Conservation (phyloP, 2,113 vertebrate genomes). For the Empidonax traillii region DNA sequence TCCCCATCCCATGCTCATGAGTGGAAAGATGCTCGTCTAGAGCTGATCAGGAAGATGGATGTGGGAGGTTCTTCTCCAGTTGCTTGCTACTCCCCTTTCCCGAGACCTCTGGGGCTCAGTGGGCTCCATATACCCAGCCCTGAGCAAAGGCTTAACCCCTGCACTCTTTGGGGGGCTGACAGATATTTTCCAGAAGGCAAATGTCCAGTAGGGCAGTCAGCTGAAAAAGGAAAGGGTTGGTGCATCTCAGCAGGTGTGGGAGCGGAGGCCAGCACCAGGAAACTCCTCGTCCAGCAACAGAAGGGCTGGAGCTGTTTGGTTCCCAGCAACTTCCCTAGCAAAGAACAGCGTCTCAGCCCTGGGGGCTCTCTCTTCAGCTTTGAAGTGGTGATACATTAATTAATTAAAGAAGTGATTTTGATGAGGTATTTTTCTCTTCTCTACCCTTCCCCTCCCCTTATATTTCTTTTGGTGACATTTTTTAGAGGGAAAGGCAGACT, state of each 20-base stretch:
- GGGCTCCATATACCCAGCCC: neutral
- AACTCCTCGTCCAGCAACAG: accelerated
- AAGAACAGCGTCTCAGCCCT: neutral
- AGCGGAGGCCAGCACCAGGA: accelerated
- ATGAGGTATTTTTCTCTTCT: neutral
- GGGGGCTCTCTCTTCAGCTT: neutral
- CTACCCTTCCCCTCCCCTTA: neutral
- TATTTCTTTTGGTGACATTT: neutral
- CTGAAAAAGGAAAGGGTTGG: neutral
- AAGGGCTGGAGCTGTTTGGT: neutral
- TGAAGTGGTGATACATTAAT: neutral
- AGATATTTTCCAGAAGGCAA: neutral
- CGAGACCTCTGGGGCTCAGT: accelerated
- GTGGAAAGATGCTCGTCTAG: neutral
- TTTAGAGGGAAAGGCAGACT: neutral
- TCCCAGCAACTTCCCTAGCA: neutral
- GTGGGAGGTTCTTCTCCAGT: accelerated
- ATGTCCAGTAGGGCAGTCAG: accelerated
- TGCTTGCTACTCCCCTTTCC: accelerated
- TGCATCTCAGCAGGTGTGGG: accelerated
- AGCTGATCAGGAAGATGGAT: neutral
- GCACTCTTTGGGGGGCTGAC: accelerated
- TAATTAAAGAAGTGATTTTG: neutral
- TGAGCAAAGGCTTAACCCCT: neutral
- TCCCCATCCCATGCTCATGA: accelerated